Percentiles rank a stretch among this genome's conserved stretches.
Evolutionary conservation across 2,797 vertebrate species (phyloP).

Genomic region (Hemitrygon akajei): DNA sequence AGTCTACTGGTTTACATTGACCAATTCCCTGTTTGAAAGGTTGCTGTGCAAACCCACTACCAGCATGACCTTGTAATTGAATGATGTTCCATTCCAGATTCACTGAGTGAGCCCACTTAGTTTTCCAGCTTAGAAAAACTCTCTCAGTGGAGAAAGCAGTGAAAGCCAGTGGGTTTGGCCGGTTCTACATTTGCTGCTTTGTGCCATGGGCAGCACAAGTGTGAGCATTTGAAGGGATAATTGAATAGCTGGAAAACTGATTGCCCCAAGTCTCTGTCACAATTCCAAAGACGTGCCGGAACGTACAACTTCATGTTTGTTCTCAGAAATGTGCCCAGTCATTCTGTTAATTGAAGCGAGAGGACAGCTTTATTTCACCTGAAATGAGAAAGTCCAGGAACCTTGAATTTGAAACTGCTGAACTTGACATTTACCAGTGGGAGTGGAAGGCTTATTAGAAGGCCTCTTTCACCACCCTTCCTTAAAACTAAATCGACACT

Average conservation of each 20-base stretch:
- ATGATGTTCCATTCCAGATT: not conserved
- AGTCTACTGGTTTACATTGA: not conserved
- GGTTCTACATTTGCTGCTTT: conserved; percentile 80
- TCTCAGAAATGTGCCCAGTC: not conserved
- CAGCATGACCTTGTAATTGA: not conserved
- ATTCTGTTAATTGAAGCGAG: not conserved
- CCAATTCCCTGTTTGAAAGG: not conserved
- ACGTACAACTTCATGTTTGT: not conserved
- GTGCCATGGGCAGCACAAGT: conserved; percentile 84
- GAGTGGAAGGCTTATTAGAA: not conserved
- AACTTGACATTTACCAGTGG: not conserved
- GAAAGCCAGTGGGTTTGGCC: conserved; percentile 81
- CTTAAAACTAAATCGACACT: not conserved
- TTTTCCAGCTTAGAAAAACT: conserved; percentile 48
- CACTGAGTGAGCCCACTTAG: not conserved
- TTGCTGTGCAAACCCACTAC: not conserved
- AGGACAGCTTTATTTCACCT: not conserved
- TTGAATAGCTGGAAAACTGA: not conserved
- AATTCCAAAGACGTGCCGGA: not conserved
- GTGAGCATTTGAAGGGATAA: conserved; percentile 54
- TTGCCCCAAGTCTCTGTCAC: not conserved
- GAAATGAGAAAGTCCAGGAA: not conserved
- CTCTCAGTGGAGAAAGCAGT: conserved; percentile 85
- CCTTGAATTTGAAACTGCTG: not conserved
- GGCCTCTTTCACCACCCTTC: too few species aligned